Evolutionary conservation across 2,113 vertebrate genomes (phyloP).

Genomic region (Brachyhypopomus gauderio): DNA sequence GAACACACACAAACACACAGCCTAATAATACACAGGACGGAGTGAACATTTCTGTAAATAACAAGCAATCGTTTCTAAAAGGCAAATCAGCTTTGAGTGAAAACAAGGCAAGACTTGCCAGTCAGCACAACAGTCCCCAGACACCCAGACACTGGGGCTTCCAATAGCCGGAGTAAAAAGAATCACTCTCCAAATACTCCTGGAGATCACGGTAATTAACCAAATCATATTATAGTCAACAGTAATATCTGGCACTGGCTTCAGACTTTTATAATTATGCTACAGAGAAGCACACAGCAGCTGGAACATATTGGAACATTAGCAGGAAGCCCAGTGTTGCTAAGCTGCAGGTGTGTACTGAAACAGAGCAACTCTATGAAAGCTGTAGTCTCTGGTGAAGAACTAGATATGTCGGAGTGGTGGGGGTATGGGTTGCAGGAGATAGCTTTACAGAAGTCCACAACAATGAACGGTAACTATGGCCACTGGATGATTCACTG

Average conservation of each 20-base stretch:
- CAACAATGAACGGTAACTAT: neutral
- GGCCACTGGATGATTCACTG: slow-evolving; percentile 8
- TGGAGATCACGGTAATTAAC: slow-evolving; percentile 25
- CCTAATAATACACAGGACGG: neutral
- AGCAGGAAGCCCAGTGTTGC: slow-evolving; percentile 32
- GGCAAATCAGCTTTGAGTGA: neutral
- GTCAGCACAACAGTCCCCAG: neutral
- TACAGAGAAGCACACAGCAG: slow-evolving; percentile 7
- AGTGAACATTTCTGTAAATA: neutral
- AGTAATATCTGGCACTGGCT: neutral
- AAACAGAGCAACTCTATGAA: slow-evolving; percentile 35
- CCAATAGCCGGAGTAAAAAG: neutral
- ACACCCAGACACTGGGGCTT: neutral
- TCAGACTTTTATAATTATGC: slow-evolving; percentile 10
- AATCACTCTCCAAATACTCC: neutral
- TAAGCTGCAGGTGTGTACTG: slow-evolving; percentile 27
- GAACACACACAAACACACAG: neutral
- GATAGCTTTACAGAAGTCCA: neutral
- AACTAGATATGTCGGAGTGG: slow-evolving; percentile 11
- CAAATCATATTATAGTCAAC: slow-evolving; percentile 10
- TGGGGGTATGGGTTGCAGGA: neutral
- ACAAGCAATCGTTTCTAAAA: neutral
- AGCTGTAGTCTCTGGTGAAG: slow-evolving; percentile 25
- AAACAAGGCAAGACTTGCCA: neutral
- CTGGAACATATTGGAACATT: slow-evolving; percentile 21